Evolutionary conservation across 1,140 invertebrate species (phyloP), one percentile per base, ranked within the genome.

Genomic region (Meloidogyne hapla): DNA sequence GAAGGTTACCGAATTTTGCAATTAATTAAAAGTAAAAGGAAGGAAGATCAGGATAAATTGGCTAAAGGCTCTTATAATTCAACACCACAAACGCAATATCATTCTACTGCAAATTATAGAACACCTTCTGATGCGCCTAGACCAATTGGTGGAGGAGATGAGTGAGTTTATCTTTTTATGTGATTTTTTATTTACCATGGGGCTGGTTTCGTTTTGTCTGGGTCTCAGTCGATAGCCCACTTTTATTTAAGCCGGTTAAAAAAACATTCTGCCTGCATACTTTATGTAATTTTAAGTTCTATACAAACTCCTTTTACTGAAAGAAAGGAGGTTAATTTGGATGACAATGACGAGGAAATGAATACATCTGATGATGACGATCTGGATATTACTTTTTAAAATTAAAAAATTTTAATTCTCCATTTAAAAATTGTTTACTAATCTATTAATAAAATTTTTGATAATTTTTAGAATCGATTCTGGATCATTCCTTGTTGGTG

Each of bases 1-100:
- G 78, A 83, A 69, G 70, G 80, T 10, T 63, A 69, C 9, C 81
- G 71, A 64, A 80, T 69, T 8, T 48, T 81, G 15, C 63, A 82
- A 25, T 56, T 74, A 23, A 61, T 74, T 21, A 80, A 64, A 42
- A 80, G 65, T 28, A 79, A 69, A 33, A 64, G 78, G 6, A 80
- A 75, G 9, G 75, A 78, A 23, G 69, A 74, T 21, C 64, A 75
- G 28, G 74, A 75, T 9, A 68, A 65, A 33, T 38, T 33, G 18
- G 12, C 48, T 26, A 38, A 38, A 25, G 67, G 40, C n/a, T 33
- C 25, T 15, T 69, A 40, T 23, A 33, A 0, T 28, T 33, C 38
- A 25, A 74, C 72, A 9, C 72, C 72, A n/a, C 65, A 67, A 23
- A 38, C 75, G 15, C 45, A 64, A 28, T 66, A 63, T 38, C 21